These are phyloP conservation scores for Neolamprologus variostigma DNA, from an alignment of 2,113 vertebrate species.

Conservation along the genomic window DNA sequence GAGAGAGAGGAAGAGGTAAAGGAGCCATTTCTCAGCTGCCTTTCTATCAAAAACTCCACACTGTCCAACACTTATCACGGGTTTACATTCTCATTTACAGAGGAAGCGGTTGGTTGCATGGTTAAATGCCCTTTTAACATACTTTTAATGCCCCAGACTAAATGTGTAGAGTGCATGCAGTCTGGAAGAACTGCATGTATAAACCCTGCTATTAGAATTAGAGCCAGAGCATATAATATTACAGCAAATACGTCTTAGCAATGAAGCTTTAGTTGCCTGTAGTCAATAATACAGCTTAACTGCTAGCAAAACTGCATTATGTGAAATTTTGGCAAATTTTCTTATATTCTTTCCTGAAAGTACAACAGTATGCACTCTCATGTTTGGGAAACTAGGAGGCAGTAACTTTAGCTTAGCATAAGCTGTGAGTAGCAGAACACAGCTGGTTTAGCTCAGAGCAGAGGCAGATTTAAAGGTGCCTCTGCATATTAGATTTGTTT, in stretches of 20 bases:
- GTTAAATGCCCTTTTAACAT: not conserved
- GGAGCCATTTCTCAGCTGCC: slow-evolving; percentile 9
- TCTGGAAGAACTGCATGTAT: not conserved
- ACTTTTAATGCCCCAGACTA: not conserved
- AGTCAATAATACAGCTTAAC: not conserved
- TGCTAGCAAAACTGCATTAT: not conserved
- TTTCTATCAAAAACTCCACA: slow-evolving; percentile 11
- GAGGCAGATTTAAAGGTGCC: not conserved
- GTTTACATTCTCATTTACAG: not conserved
- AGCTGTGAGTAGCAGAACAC: not conserved
- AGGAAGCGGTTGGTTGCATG: not conserved
- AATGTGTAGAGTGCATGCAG: not conserved
- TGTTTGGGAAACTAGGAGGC: not conserved
- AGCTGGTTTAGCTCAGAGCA: not conserved
- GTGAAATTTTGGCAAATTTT: not conserved
- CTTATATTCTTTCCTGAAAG: not conserved
- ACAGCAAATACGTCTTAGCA: not conserved
- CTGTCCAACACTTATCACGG: not conserved
- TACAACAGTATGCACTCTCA: not conserved
- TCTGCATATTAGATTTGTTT: not conserved
- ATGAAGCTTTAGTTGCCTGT: not conserved
- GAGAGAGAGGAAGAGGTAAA: not conserved
- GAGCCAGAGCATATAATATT: not conserved
- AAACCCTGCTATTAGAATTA: not conserved
- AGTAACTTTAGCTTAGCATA: not conserved